Percentiles rank a stretch among this genome's conserved stretches.
Conservation (phyloP, 1,140 invertebrate genomes). For the Anagrus nilaparvatae region DNA sequence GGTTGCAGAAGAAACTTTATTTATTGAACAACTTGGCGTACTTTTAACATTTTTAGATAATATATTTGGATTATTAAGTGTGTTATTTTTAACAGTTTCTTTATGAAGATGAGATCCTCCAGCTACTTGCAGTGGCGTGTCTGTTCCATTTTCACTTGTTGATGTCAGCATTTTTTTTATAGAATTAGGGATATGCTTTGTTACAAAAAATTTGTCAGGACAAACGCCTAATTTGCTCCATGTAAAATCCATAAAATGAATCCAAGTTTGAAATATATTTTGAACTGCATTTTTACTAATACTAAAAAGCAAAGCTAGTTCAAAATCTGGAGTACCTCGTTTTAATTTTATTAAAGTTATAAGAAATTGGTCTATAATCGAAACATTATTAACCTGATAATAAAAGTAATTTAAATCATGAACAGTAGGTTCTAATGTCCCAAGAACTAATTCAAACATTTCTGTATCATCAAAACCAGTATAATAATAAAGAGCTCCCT, state of each 20-base stretch:
- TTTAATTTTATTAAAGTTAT: not conserved
- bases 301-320: not conserved
- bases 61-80: constrained; percentile 2
- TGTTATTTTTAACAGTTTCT: not conserved
- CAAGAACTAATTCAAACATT: not conserved
- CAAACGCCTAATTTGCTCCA: not conserved
- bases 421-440: not conserved
- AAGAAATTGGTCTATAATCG: not conserved
- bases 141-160: not conserved
- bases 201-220: not conserved
- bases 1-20: constrained; percentile 3
- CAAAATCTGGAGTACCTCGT: no score
- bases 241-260: not conserved
- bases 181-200: not conserved
- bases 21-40: constrained; percentile 5
- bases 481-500: not conserved
- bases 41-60: constrained; percentile 1
- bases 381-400: not conserved
- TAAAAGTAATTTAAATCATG: not conserved
- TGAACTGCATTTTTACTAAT: not conserved
- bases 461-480: not conserved
- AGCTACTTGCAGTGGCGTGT: not conserved
- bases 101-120: not conserved
- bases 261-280: not conserved
- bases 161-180: not conserved